These are phyloP conservation scores for Mustela lutreola DNA, from an alignment of 2,113 vertebrate species.

Conservation along the genomic window DNA sequence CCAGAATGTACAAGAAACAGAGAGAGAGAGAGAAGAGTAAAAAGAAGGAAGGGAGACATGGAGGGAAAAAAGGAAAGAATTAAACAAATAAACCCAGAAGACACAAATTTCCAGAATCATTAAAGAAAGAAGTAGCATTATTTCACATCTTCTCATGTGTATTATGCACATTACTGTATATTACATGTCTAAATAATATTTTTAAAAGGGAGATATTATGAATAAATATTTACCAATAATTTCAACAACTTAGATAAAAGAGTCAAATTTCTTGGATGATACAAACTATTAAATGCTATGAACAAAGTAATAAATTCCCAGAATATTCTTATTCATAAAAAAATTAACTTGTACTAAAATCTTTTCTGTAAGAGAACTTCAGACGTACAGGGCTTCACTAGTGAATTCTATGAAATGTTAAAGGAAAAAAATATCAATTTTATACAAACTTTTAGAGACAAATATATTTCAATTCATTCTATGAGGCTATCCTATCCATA, in stretches of 20 bases:
- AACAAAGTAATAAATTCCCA: neutral
- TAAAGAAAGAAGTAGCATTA: neutral
- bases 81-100: neutral
- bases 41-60: neutral
- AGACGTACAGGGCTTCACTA: neutral
- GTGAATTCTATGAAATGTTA: neutral
- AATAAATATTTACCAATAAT: neutral
- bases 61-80: neutral
- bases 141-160: neutral
- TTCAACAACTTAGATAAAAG: neutral
- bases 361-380: neutral
- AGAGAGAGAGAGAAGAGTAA: neutral
- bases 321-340: neutral
- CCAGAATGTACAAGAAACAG: neutral
- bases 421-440: neutral
- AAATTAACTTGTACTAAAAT: neutral
- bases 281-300: neutral
- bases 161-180: neutral
- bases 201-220: neutral
- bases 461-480: neutral
- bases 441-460: neutral
- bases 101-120: neutral
- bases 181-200: neutral
- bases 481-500: neutral
- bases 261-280: neutral